phyloP scores from a whole-genome alignment of 2,888 invertebrate species.

The Lasioglossum calceatum region DNA sequence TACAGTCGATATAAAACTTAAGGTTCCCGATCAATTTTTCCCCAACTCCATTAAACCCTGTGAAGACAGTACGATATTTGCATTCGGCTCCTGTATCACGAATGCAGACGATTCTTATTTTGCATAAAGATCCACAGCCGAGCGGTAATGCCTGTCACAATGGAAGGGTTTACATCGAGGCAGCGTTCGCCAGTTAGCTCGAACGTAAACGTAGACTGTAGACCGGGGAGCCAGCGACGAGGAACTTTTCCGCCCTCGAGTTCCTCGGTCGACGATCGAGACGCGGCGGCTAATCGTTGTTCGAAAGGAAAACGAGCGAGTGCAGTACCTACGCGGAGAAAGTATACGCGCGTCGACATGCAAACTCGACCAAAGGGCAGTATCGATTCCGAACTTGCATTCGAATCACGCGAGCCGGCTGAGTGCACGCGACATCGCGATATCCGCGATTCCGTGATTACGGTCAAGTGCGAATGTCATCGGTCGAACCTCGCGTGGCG shows the following conservation, averaged over 20 bases:
- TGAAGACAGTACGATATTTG: no score
- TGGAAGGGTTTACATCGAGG: not conserved
- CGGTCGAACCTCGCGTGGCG: conserved; percentile 57
- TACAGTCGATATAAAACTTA: no score
- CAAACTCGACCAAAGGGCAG: conserved; percentile 30
- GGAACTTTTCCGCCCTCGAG: not conserved
- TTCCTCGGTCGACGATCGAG: not conserved
- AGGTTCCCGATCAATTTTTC: no score
- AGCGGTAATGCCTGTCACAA: not conserved
- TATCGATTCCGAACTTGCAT: conserved; percentile 66
- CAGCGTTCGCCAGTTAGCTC: not conserved
- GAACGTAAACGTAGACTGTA: not conserved
- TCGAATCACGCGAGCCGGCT: conserved; percentile 51
- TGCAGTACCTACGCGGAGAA: not conserved
- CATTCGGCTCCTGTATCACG: no score
- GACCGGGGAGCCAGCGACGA: no score
- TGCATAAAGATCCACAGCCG: not conserved
- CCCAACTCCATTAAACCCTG: no score
- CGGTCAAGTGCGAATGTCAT: conserved; percentile 71
- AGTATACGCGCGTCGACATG: conserved; percentile 5
- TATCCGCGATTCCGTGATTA: conserved; percentile 55
- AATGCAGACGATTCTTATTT: no score
- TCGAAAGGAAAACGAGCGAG: not conserved
- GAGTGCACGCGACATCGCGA: conserved; percentile 65
- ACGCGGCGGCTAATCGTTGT: not conserved